phyloP scores from a whole-genome alignment of 2,888 invertebrate genomes.

The Beris chalybata region DNA sequence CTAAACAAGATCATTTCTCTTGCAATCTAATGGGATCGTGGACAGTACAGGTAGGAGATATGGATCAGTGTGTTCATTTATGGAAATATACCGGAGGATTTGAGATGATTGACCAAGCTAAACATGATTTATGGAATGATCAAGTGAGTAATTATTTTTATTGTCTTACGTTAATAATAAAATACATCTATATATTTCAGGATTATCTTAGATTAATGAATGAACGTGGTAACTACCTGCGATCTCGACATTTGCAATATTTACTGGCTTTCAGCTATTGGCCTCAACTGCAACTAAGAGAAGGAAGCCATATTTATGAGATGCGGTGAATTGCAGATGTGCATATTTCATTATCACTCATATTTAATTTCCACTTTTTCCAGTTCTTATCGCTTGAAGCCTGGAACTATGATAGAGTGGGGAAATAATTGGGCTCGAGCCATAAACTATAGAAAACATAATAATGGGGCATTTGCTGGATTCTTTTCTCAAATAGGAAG shows the following conservation, averaged over 20 bases:
- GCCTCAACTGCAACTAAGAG: slow-evolving; percentile 78
- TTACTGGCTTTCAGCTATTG: slow-evolving; percentile 96
- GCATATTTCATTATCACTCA: not conserved
- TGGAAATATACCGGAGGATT: slow-evolving; percentile 97
- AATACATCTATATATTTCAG: slow-evolving; percentile 52
- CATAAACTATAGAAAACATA: slow-evolving; percentile 84
- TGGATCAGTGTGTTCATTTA: slow-evolving; percentile 95
- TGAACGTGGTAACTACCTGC: slow-evolving; percentile 75
- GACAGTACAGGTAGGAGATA: slow-evolving; percentile 94
- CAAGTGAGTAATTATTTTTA: slow-evolving; percentile 58
- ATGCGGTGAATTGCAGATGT: slow-evolving; percentile 63
- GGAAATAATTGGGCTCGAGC: slow-evolving; percentile 99
- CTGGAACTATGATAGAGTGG: slow-evolving; percentile 99
- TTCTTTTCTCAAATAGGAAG: slow-evolving; percentile 98
- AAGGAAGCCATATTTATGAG: slow-evolving; percentile 86
- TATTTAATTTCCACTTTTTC: not conserved
- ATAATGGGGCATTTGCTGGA: slow-evolving; percentile 95
- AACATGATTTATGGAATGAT: slow-evolving; percentile 68
- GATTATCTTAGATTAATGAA: slow-evolving; percentile 72
- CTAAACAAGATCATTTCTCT: slow-evolving; percentile 71
- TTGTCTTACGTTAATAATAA: not conserved
- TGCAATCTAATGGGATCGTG: slow-evolving; percentile 93
- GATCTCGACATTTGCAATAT: slow-evolving; percentile 90
- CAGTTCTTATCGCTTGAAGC: slow-evolving; percentile 83
- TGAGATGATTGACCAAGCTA: slow-evolving; percentile 78